Evolutionary conservation across 1,140 invertebrate genomes (phyloP).

Genomic region (Pectinophora gossypiella): DNA sequence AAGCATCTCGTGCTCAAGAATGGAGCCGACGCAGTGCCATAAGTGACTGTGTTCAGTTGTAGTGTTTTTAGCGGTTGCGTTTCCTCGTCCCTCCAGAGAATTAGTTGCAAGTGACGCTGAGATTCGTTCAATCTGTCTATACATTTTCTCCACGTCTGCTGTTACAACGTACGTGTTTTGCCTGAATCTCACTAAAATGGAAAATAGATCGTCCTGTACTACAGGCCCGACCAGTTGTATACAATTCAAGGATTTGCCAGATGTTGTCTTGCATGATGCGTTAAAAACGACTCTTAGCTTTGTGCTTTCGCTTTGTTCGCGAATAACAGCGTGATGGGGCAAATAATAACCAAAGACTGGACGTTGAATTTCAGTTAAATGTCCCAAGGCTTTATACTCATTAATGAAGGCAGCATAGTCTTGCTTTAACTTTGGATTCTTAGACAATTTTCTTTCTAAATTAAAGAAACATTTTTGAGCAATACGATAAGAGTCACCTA

Average conservation of each 20-base stretch:
- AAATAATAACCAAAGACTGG: background rate
- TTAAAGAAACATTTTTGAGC: background rate
- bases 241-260: background rate
- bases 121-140: conserved; percentile 4
- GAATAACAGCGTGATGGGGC: conserved; percentile 6
- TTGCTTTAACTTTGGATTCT: background rate
- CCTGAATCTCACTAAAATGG: conserved; percentile 9
- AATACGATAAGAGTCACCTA: background rate
- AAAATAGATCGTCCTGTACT: conserved; percentile 11
- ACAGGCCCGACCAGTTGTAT: conserved; percentile 9
- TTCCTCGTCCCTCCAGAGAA: conserved; percentile 7
- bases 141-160: conserved; percentile 11
- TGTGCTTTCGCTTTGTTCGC: conserved; percentile 5
- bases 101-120: conserved; percentile 11
- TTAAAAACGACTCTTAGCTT: conserved; percentile 11
- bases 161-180: conserved; percentile 9
- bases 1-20: conserved; percentile 9
- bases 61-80: conserved; percentile 2
- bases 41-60: conserved; percentile 37
- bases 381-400: background rate
- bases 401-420: background rate
- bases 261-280: background rate
- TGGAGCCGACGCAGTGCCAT: conserved; percentile 33
- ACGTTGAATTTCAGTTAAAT: conserved; percentile 6
- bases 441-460: conserved; percentile 5